Conservation (phyloP, 2,888 invertebrate genomes). For the Drosophila infuscata region DNA sequence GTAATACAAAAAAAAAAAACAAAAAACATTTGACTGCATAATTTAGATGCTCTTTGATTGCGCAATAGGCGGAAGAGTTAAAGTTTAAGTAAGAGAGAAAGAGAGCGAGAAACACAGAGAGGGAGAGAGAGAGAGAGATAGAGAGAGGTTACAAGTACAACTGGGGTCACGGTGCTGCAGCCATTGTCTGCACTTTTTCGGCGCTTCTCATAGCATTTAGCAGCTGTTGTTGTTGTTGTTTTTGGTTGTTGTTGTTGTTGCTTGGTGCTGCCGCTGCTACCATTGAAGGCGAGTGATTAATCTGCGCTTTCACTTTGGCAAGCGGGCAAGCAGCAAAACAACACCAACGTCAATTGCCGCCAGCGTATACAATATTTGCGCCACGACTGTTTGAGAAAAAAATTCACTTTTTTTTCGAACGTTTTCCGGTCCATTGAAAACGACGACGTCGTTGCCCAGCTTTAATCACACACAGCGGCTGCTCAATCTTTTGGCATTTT, state of each 20-base stretch:
- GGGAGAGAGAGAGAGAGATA: neutral
- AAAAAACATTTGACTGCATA: constrained; percentile 28
- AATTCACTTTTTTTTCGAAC: constrained; percentile 70
- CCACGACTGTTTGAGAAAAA: constrained; percentile 50
- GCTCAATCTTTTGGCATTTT: constrained; percentile 51
- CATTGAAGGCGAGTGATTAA: constrained; percentile 64
- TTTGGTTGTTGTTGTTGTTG: constrained; percentile 10
- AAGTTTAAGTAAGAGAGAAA: neutral
- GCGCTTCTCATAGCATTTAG: constrained; percentile 40
- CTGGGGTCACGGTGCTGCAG: constrained; percentile 26
- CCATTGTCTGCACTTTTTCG: constrained; percentile 21
- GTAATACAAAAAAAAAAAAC: neutral
- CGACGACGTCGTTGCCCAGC: constrained; percentile 28
- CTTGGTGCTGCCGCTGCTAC: constrained; percentile 19
- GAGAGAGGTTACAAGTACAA: constrained; percentile 19
- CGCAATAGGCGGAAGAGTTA: constrained; percentile 39
- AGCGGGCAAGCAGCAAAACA: constrained; percentile 29
- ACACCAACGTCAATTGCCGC: constrained; percentile 36
- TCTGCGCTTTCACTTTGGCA: constrained; percentile 78
- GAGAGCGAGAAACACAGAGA: neutral
- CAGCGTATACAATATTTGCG: constrained; percentile 51
- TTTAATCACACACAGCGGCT: constrained; percentile 55
- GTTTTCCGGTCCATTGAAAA: constrained; percentile 80
- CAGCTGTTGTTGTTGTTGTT: constrained; percentile 30
- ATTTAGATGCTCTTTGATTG: constrained; percentile 30